Percentiles rank a stretch among this genome's conserved stretches.
Conservation (phyloP, 2,888 invertebrate genomes). For the Troides oblongomaculatus region DNA sequence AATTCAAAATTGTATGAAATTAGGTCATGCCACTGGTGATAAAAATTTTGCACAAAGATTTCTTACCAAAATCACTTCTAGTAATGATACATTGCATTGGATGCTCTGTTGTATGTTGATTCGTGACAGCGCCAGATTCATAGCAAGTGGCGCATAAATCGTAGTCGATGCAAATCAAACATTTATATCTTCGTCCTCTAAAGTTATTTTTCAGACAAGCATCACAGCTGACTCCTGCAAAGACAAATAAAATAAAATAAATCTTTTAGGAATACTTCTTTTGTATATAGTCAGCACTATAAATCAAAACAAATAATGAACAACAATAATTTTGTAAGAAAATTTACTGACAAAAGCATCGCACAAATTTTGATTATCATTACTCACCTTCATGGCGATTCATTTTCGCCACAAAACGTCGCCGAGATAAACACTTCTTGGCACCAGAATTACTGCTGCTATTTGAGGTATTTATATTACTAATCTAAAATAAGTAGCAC, state of each 20-base stretch:
- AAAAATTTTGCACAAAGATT: constrained; percentile 29
- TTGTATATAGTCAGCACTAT: constrained; percentile 30
- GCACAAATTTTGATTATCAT: constrained; percentile 80
- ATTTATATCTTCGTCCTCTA: constrained; percentile 98
- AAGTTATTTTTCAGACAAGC: constrained; percentile 99
- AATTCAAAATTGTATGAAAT: constrained; percentile 18
- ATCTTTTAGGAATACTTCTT: constrained; percentile 35
- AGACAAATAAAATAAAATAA: constrained; percentile 59
- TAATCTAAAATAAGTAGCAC: constrained; percentile 78
- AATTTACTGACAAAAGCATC: constrained; percentile 75
- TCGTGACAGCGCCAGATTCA: constrained; percentile 94
- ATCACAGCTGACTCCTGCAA: constrained; percentile 99
- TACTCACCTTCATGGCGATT: constrained; percentile 96
- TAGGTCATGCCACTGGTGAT: constrained; percentile 26
- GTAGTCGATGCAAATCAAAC: constrained; percentile 99
- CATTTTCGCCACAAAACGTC: constrained; percentile 84
- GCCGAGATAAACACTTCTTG: constrained; percentile 70
- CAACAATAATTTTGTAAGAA: constrained; percentile 51
- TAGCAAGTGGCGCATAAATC: constrained; percentile 98
- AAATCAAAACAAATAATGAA: constrained; percentile 30
- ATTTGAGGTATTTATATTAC: constrained; percentile 76
- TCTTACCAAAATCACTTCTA: constrained; percentile 94
- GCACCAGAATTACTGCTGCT: constrained; percentile 73
- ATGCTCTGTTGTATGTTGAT: constrained; percentile 96
- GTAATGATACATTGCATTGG: constrained; percentile 99